Evolutionary conservation across 2,797 vertebrate genomes (phyloP), one percentile per base, ranked within the genome.

Genomic region (Mareca strepera): DNA sequence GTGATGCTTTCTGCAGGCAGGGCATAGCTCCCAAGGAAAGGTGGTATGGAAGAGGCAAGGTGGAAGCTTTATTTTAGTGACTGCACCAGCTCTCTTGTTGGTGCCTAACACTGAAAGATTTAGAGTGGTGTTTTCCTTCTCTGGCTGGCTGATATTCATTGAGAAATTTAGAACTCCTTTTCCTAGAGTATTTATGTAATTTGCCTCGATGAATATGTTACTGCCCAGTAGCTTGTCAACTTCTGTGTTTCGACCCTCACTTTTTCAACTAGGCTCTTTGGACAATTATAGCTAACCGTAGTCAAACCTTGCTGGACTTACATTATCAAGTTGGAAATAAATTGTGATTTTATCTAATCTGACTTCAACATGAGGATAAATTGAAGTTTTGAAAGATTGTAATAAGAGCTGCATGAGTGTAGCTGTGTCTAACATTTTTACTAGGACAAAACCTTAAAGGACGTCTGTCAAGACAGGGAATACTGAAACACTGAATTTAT

Each of bases 261-360:
- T 93, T 95, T 80, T 94, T 88, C 64, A 68, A 8, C 31, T 67
- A 17, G 46, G 20, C 88, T 94, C 87, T 95, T 77, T 0, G 2
- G 83, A 39, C 86, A 70, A 12, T 88, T 94, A 37, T 4, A 92
- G 77, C 58, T 59, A 87, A 44, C 70, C 6, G 1, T 44, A 92
- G 33, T 76, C 72, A 91, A 90, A 86, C 33, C 37, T 75, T 92
- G 56, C 86, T 88, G 75, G 70, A 73, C 39, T 92, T 85, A 37
- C 35, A 44, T 95, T 86, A 86, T 94, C 74, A 90, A 81, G 25
- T 63, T 76, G 68, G 86, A 95, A 96, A 95, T 93, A 93, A 95
- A 91, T 96, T 94, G 94, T 91, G 96, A 97, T 97, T 97, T 97
- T 97, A 97, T 97, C 97, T 97, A 83, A 89, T 96, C 95, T 87